Base-by-base conservation (phyloP, 2,888 invertebrate species). In the Ectemnius lituratus region DNA sequence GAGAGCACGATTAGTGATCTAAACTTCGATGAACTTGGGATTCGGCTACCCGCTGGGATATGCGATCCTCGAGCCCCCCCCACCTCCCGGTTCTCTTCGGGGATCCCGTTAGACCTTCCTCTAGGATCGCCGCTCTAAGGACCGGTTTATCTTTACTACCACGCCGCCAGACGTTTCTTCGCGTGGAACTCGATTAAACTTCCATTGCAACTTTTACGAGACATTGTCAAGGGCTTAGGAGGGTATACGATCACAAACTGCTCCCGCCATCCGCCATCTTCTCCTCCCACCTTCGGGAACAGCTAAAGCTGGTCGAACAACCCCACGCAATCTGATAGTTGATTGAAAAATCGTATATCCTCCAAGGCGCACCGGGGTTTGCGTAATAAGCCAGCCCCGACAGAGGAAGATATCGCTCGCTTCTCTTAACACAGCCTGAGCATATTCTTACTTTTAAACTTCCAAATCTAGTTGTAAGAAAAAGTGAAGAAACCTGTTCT, bases 161-260 rank as follows among this genome's bases (percentile, higher is more conserved):
- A 57, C 65, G 78, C 64, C 80, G 70, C 70, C 83, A 84, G 86
- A 86, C 84, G 85, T 87, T 86, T 83, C 82, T 84, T 82, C 82
- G 74, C 79, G 76, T 84, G 70, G 86, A 88, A 87, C 86, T 88
- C 87, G 88, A 88, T 88, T 88, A 88, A 88, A 88, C 85, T 88
- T 87, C 85, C 87, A 85, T 88, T 85, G 86, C 83, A 86, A 88
- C 84, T 88, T 87, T 86, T 85, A 87, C 85, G 86, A 84, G 87
- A 85, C 85, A 81, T 80, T 80, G 85, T 84, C 75, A 75, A 67
- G 73, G 78, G 76, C 79, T 83, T 84, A 82, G 73, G 70, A 58
- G 68, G 75, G 65, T 82, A 76, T 76, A 80, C 79, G 75, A 75
- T 80, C 76, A 74, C 75, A 62, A 80, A 75, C 67, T 61, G 63